A percentile compares a stretch with the other conserved stretches of the same genome.
Conservation (phyloP, 2,888 invertebrate genomes). For the Dysmachus trigonus region DNA sequence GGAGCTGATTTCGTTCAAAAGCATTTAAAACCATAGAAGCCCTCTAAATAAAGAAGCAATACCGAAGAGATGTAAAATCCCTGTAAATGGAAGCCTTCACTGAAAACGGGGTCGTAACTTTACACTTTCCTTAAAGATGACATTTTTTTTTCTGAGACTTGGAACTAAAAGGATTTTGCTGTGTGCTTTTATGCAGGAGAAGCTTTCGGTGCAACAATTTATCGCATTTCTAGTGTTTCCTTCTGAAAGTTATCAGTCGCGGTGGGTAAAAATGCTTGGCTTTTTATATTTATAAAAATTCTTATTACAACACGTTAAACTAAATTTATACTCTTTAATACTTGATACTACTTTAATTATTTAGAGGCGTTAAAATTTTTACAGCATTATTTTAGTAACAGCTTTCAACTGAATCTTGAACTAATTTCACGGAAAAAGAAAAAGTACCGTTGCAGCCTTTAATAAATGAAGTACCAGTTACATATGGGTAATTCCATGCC, state of each 20-base stretch:
- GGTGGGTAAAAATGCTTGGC: too few relatives aligned
- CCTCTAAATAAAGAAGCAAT: neutral
- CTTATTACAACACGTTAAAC: too few relatives aligned
- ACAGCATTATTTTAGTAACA: too few relatives aligned
- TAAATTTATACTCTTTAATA: too few relatives aligned
- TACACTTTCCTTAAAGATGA: neutral
- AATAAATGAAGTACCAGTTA: too few relatives aligned
- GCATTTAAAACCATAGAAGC: neutral
- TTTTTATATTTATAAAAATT: too few relatives aligned
- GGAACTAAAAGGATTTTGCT: neutral
- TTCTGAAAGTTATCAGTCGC: neutral
- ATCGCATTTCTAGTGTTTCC: neutral
- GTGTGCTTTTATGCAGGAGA: neutral
- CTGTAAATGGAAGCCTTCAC: neutral
- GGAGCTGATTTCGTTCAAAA: neutral
- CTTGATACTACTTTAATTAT: too few relatives aligned
- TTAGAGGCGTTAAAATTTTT: too few relatives aligned
- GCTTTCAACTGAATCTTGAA: too few relatives aligned
- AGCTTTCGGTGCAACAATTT: neutral
- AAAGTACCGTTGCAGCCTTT: too few relatives aligned
- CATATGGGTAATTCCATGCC: too few relatives aligned
- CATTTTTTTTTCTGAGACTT: neutral
- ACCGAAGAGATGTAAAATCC: neutral
- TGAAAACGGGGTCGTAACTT: neutral
- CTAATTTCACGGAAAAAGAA: too few relatives aligned